Percentiles rank a stretch among this genome's conserved stretches.
Evolutionary conservation across 2,113 vertebrate species (phyloP).

Genomic region (Craseonycteris thonglongyai): DNA sequence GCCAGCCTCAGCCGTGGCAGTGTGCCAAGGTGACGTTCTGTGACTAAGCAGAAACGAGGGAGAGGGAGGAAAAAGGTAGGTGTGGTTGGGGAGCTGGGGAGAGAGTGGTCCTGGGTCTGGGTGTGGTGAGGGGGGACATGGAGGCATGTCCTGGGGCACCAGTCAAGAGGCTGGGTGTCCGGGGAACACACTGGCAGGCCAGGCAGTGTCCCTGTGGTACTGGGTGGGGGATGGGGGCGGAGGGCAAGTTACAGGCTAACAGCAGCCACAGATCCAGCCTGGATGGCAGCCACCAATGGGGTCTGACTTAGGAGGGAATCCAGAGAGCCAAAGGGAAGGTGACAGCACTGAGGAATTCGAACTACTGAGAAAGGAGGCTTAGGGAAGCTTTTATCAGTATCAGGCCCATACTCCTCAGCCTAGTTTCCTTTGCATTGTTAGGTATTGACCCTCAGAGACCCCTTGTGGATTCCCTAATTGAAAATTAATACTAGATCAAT

Average conservation of each 20-base stretch:
- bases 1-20: constrained; percentile 36
- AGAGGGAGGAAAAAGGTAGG: constrained; percentile 66
- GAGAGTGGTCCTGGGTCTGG: constrained; percentile 58
- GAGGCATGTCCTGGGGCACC: not conserved
- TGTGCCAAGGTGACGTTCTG: constrained; percentile 61
- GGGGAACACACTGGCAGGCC: not conserved
- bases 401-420: constrained; percentile 68
- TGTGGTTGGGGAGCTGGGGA: constrained; percentile 66
- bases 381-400: constrained; percentile 21
- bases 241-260: not conserved
- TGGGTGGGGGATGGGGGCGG: not conserved
- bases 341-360: constrained; percentile 17
- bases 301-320: not conserved
- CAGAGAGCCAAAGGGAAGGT: not conserved
- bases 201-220: not conserved
- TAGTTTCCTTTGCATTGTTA: constrained; percentile 90
- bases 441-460: constrained; percentile 96
- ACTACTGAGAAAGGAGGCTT: constrained; percentile 17
- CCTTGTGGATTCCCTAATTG: constrained; percentile 99
- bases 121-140: not conserved
- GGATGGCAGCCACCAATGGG: not conserved
- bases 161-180: not conserved
- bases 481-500: constrained; percentile 99
- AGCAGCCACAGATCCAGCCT: not conserved
- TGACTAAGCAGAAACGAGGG: constrained; percentile 54